Base-by-base conservation (phyloP, 2,113 vertebrate genomes). In the Phaethornis superciliosus region DNA sequence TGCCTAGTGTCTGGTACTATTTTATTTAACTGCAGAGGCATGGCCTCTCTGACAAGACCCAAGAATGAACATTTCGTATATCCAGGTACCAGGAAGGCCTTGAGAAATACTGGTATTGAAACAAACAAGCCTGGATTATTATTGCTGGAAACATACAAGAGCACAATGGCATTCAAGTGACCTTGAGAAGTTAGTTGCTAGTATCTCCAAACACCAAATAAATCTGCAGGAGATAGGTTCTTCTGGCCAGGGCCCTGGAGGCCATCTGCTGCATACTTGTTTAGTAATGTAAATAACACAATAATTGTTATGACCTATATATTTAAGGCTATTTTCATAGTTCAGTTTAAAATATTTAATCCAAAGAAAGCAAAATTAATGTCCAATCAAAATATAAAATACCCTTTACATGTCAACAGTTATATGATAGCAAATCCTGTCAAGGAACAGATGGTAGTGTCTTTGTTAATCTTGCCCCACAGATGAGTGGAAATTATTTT, bases 321-420 rank as follows among this genome's bases (percentile, higher is more conserved):
- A 81, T 84, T 96, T 94, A 80, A 93, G 37, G 60, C 59, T 94
- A 33, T 96, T 96, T 95, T 94, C 71, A 69, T 85, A 91, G 76
- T 92, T 96, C 52, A 46, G 55, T 89, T 92, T 87, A 86, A 96
- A 95, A 93, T 92, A 47, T n/a, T 87, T 90, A 91, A 95, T 96
- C 96, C 96, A 97, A 97, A 91, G 74, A 95, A 96, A 96, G 96
- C 94, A 94, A n/a, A 74, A 81, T 81, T 79, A 46, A 62, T 68
- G 49, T 94, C 95, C 96, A 97, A 94, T 74, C 78, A 94, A 97
- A 97, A 97, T 91, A 96, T 63, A 93, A 97, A 97, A 92, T 94
- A 85, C 79, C 46, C 32, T 95, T 96, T 96, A 76, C 70, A 18
- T 91, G 88, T 96, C 86, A 91, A 78, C 88, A 65, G 72, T 96